These are phyloP conservation scores for Ophioderma brevispina DNA, from an alignment of 35 echinoderm and acorn worm species.

Conservation along the genomic window DNA sequence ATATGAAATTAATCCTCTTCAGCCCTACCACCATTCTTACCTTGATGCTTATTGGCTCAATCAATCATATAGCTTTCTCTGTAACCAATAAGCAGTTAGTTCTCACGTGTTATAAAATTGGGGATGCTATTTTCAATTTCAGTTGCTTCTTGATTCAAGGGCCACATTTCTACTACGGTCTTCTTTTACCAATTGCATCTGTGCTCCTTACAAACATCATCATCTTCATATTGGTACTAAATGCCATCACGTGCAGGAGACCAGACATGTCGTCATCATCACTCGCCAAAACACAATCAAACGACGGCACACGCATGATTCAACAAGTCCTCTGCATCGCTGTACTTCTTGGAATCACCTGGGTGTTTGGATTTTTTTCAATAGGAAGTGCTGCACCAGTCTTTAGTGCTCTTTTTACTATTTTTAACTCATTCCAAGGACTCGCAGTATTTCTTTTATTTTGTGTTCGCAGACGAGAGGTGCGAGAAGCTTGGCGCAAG, in stretches of 20 bases:
- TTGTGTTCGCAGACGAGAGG: not conserved
- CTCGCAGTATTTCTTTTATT: constrained; percentile 1
- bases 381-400: not conserved
- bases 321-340: not conserved
- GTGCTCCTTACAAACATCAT: not conserved
- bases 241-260: not conserved
- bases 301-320: not conserved
- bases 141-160: not conserved
- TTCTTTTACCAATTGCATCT: not conserved
- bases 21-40: not conserved
- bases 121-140: not conserved
- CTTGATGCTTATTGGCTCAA: no score
- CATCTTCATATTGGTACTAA: not conserved
- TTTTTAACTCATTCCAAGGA: constrained; percentile 15
- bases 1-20: not conserved
- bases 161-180: not conserved
- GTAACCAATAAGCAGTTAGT: not conserved
- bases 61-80: no score
- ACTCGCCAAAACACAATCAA: not conserved
- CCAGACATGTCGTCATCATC: not conserved
- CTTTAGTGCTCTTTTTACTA: not conserved
- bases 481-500: not conserved
- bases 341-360: constrained; percentile 2
- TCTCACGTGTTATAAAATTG: not conserved
- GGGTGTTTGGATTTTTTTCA: constrained; percentile 11